These are phyloP conservation scores for Acronicta aceris DNA, from an alignment of 2,888 invertebrate species.

Conservation along the genomic window DNA sequence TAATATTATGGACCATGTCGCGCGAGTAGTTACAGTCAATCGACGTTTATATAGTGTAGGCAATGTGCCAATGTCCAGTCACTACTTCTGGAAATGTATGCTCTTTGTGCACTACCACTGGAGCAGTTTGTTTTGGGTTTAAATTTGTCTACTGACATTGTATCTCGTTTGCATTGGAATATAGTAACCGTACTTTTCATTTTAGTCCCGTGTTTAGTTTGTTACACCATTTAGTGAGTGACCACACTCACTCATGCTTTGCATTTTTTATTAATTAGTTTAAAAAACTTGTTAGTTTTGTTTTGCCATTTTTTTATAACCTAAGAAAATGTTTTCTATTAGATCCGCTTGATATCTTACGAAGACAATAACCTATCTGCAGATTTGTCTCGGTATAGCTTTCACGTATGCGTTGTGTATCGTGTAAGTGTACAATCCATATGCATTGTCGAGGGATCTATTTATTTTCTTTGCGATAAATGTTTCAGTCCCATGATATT, in stretches of 20 bases:
- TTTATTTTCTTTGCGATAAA: conserved; percentile 66
- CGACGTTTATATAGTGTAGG: conserved; percentile 39
- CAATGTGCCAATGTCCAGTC: conserved; percentile 49
- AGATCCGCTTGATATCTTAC: no score
- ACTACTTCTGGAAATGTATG: conserved; percentile 32
- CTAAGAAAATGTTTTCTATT: no score
- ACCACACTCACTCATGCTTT: no score
- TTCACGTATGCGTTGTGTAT: conserved; percentile 10
- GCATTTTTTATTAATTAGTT: no score
- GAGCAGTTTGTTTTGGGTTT: not conserved
- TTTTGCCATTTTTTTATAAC: no score
- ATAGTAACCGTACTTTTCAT: no score
- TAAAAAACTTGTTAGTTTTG: no score
- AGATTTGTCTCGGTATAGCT: conserved; percentile 15
- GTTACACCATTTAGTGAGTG: no score
- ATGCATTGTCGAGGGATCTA: conserved; percentile 66
- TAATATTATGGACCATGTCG: conserved; percentile 24
- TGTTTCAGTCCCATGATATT: conserved; percentile 55
- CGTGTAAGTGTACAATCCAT: conserved; percentile 58
- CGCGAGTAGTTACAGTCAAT: conserved; percentile 40
- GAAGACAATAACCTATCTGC: conserved; percentile 15
- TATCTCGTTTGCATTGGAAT: no score
- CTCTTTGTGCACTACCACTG: conserved; percentile 2
- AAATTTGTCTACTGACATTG: not conserved
- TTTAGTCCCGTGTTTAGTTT: no score